Evolutionary conservation across 2,888 invertebrate genomes (phyloP).

Genomic region (Drosophila quinaria): DNA sequence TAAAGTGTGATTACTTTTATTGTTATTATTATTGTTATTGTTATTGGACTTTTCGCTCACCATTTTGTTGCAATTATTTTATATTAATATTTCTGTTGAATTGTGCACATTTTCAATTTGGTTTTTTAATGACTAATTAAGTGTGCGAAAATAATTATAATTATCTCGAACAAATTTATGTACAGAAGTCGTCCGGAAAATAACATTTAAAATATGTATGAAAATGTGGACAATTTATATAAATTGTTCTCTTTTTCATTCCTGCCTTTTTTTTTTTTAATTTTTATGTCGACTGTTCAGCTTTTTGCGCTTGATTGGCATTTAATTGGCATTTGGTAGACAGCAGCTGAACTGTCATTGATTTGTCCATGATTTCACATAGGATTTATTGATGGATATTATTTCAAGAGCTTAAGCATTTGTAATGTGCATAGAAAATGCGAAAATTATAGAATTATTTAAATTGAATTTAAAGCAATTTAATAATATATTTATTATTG

Average conservation of each 20-base stretch:
- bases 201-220: constrained; percentile 48
- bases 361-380: constrained; percentile 42
- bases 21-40: constrained; percentile 52
- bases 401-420: constrained; percentile 30
- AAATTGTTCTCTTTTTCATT: constrained; percentile 27
- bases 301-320: constrained; percentile 75
- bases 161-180: constrained; percentile 62
- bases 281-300: constrained; percentile 53
- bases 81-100: constrained; percentile 60
- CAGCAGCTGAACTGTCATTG: constrained; percentile 52
- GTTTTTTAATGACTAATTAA: constrained; percentile 82
- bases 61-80: constrained; percentile 68
- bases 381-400: constrained; percentile 30
- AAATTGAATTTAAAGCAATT: constrained; percentile 17
- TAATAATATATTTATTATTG: constrained; percentile 2
- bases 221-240: constrained; percentile 52
- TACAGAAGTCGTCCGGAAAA: constrained; percentile 59
- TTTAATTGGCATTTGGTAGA: constrained; percentile 72
- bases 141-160: constrained; percentile 80
- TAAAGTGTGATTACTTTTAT: constrained; percentile 67
- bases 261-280: constrained; percentile 17
- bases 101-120: constrained; percentile 70
- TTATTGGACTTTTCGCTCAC: constrained; percentile 39
- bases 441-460: constrained; percentile 18
- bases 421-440: constrained; percentile 10